These are phyloP conservation scores for Neodiprion lecontei DNA, from an alignment of 1,140 invertebrate species.

Conservation along the genomic window DNA sequence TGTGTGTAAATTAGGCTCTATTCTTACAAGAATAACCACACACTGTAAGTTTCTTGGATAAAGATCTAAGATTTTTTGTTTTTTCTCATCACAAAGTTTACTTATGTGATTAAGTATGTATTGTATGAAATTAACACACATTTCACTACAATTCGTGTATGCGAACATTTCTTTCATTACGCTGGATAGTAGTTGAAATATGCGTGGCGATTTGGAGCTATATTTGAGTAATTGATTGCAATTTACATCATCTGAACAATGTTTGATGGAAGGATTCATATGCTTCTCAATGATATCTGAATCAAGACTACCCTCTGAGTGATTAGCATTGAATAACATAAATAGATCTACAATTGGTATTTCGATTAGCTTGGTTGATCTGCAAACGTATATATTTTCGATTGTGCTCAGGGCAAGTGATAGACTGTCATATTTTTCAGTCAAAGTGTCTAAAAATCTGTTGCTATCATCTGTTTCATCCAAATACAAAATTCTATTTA, in stretches of 20 bases:
- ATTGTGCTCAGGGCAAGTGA: conserved; percentile 33
- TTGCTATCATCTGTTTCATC: conserved; percentile 33
- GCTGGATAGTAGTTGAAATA: conserved; percentile 42
- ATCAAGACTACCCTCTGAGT: conserved; percentile 39
- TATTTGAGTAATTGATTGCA: conserved; percentile 35
- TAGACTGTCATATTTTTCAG: conserved; percentile 31
- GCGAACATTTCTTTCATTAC: conserved; percentile 46
- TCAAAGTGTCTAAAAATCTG: conserved; percentile 30
- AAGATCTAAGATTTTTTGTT: conserved; percentile 42
- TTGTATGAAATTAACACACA: conserved; percentile 43
- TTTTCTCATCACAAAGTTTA: conserved; percentile 26
- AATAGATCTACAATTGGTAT: conserved; percentile 1
- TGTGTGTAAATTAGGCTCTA: conserved; percentile 42
- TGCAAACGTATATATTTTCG: conserved; percentile 41
- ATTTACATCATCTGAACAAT: conserved; percentile 1
- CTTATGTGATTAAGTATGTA: conserved; percentile 37
- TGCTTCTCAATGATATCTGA: conserved; percentile 40
- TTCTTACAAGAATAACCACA: conserved; percentile 46
- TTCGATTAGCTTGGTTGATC: background rate
- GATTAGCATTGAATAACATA: background rate
- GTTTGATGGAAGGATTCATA: conserved; percentile 5
- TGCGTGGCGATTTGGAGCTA: conserved; percentile 28
- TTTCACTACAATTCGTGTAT: conserved; percentile 35
- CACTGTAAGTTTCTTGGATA: conserved; percentile 47
- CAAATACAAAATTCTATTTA: conserved; percentile 35